A percentile compares a stretch with the other conserved stretches of the same genome.
These are phyloP conservation scores for Garrulus glandarius DNA, from an alignment of 2,797 vertebrate species.

Conservation along the genomic window DNA sequence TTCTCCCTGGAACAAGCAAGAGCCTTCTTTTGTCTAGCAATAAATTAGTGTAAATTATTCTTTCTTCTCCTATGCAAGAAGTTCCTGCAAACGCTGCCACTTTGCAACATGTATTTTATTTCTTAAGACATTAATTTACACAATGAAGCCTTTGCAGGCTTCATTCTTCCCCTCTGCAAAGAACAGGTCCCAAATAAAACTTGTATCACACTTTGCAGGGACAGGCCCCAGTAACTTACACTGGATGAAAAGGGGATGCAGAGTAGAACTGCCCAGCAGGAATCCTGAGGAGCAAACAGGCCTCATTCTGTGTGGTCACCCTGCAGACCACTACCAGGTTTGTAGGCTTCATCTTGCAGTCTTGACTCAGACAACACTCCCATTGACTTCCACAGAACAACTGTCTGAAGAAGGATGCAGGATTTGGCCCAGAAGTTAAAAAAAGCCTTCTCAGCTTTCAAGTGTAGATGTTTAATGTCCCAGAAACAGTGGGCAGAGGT, in stretches of 20 bases:
- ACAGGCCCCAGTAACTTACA: background rate
- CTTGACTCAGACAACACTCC: background rate
- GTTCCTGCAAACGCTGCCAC: background rate
- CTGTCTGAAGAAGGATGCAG: background rate
- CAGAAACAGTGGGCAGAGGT: slow-evolving; percentile 55
- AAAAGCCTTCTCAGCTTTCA: slow-evolving; percentile 17
- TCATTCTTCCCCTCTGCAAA: background rate
- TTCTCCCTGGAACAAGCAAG: background rate
- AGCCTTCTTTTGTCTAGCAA: background rate
- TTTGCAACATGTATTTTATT: background rate
- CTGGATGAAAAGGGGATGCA: background rate
- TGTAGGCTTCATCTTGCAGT: background rate
- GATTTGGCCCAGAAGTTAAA: slow-evolving; percentile 1
- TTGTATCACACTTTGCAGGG: background rate
- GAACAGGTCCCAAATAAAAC: background rate
- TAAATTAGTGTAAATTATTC: background rate
- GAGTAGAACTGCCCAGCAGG: background rate
- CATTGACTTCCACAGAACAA: slow-evolving; percentile 19
- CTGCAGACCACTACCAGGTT: background rate
- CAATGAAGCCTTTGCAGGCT: background rate
- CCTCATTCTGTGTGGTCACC: background rate
- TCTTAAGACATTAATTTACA: background rate
- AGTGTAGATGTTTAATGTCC: background rate
- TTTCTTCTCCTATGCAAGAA: background rate
- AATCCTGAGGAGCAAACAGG: background rate